phyloP scores from a whole-genome alignment of 2,888 invertebrate species.

The Carterocephalus palaemon region DNA sequence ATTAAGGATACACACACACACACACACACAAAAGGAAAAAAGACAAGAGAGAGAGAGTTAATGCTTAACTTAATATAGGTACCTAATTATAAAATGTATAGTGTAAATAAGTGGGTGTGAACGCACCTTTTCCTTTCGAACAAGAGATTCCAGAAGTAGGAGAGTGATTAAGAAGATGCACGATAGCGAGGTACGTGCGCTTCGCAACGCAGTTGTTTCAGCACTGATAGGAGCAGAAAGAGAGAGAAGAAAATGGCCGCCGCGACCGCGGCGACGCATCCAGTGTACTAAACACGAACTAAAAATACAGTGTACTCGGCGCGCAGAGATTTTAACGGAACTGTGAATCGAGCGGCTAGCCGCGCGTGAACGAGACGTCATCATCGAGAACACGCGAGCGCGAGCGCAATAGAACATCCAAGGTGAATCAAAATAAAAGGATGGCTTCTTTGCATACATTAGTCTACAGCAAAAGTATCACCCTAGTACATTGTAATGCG shows the following conservation, averaged over 20 bases:
- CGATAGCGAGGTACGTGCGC: conserved; percentile 46
- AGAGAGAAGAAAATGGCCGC: conserved; percentile 76
- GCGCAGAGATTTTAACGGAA: conserved; percentile 37
- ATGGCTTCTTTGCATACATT: conserved; percentile 39
- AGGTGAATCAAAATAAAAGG: conserved; percentile 11
- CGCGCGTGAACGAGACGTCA: conserved; percentile 38
- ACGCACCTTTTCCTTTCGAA: conserved; percentile 42
- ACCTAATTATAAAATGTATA: conserved; percentile 3
- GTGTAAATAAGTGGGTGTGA: conserved; percentile 26
- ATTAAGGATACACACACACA: no score
- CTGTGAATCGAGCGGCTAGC: conserved; percentile 23
- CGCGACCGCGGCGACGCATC: conserved; percentile 46
- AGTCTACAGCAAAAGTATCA: conserved; percentile 45
- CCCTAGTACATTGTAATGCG: conserved; percentile 34
- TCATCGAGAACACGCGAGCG: conserved; percentile 24
- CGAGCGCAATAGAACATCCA: conserved; percentile 35
- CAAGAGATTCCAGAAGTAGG: conserved; percentile 52
- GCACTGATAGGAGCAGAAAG: conserved; percentile 65
- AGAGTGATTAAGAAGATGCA: conserved; percentile 59
- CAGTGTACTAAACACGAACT: conserved; percentile 47
- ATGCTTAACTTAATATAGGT: no score
- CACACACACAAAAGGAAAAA: no score
- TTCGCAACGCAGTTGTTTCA: conserved; percentile 48
- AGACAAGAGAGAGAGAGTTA: no score
- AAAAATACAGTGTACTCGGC: conserved; percentile 44